Percentiles rank a stretch among this genome's conserved stretches.
These are phyloP conservation scores for Chrysocyon brachyurus DNA, from an alignment of 2,797 vertebrate species.

Conservation along the genomic window DNA sequence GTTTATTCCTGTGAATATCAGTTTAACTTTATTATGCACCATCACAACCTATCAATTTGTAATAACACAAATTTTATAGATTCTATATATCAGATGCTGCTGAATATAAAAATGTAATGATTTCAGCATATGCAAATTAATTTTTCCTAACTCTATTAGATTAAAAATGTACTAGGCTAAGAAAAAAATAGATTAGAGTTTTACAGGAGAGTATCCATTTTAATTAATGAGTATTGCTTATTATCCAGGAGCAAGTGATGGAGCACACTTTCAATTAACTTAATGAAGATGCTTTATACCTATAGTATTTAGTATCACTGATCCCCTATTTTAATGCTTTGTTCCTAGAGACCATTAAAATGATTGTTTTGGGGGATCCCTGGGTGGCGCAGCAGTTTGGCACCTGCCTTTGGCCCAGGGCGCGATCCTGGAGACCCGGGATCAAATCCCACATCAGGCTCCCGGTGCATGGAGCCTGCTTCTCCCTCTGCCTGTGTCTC, in stretches of 20 bases:
- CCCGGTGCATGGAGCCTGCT: too few species aligned
- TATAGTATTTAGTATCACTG: conserved; percentile 49
- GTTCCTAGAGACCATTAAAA: conserved; percentile 61
- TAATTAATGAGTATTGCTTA: conserved; percentile 58
- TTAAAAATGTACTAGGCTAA: conserved; percentile 71
- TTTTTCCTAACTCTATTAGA: conserved; percentile 74
- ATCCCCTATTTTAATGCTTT: conserved; percentile 33
- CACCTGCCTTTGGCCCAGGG: too few species aligned
- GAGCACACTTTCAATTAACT: conserved; percentile 8
- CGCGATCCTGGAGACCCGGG: too few species aligned
- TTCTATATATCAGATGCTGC: conserved; percentile 72
- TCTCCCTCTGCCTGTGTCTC: too few species aligned
- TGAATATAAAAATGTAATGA: conserved; percentile 75
- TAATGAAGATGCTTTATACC: conserved; percentile 64
- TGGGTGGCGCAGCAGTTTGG: too few species aligned
- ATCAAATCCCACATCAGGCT: too few species aligned
- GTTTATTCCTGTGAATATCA: conserved; percentile 55
- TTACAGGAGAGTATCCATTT: conserved; percentile 57
- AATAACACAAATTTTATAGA: conserved; percentile 81
- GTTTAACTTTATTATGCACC: conserved; percentile 82
- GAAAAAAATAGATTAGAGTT: conserved; percentile 67
- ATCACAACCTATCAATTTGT: conserved; percentile 83
- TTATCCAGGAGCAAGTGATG: conserved; percentile 52
- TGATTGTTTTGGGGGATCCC: neutral
- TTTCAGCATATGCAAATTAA: conserved; percentile 75